phyloP scores from a whole-genome alignment of 2,888 invertebrate genomes.

The Siphlonurus alternatus region DNA sequence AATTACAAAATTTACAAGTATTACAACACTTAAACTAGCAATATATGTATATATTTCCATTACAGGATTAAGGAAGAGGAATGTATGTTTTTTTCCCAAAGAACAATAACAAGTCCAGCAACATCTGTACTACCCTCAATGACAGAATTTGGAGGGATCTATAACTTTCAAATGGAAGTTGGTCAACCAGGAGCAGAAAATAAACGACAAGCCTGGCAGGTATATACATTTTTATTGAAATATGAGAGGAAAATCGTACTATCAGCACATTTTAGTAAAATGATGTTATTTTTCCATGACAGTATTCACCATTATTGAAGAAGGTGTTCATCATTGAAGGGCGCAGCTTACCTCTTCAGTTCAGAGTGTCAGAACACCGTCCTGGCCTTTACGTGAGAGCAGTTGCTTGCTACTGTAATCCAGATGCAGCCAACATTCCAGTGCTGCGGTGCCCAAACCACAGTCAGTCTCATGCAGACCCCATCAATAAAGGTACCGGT shows the following conservation, averaged over 20 bases:
- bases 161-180: background rate
- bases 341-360: background rate
- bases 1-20: too few species aligned
- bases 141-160: background rate
- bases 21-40: too few species aligned
- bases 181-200: background rate
- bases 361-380: background rate
- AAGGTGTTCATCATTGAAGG: background rate
- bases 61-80: too few species aligned
- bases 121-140: background rate
- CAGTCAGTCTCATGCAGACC: background rate
- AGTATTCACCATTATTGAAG: background rate
- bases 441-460: conserved; percentile 1
- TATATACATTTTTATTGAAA: background rate
- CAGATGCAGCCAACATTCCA: background rate
- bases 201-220: background rate
- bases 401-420: background rate
- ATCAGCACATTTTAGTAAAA: background rate
- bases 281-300: background rate
- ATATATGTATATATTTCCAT: too few species aligned
- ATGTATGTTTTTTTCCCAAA: background rate
- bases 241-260: too few species aligned
- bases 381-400: background rate
- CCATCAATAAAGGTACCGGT: background rate
- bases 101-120: background rate